Base-by-base conservation (phyloP, 2,888 invertebrate species). In the Ormyrus thymus region DNA sequence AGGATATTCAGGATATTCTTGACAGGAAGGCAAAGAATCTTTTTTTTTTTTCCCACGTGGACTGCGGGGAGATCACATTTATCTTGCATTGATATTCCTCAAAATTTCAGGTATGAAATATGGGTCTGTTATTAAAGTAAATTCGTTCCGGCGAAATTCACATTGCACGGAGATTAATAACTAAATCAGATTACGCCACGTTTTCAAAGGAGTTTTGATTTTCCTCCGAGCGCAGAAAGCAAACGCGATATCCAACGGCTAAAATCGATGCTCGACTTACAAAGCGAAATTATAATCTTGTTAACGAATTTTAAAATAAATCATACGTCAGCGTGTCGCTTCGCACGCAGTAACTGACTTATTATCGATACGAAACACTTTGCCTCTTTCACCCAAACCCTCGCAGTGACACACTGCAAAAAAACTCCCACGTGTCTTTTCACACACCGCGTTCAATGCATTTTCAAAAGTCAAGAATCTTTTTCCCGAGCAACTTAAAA, bases 21-120 rank as follows among this genome's bases (percentile, higher is more conserved):
- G 15, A n/a, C 10, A 56, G 15, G n/a, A 50, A 64, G 62, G 62
- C 70, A 76, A 76, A 69, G 50, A 56, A 70, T 62, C n/a, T 29
- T 29, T 70, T 62, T 15, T 62, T 15, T 70, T 62, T 68, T 78
- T 78, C 78, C 68, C 78, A 69, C 73, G 72, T 66, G 59, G 5
- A 65, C 58, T 43, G 1, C 45, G n/a, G 65, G 58, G 46, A 56
- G 29, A 64, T 9, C 13, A 2, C 62, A 69, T 69, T 69, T 55
- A 76, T 76, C 62, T 55, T 61, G 7, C 11, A 13, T 56, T 53
- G 58, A 56, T 51, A 11, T 58, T 69, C 29, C 50, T 74, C 74
- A 68, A 10, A 78, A 65, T 55, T 15, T n/a, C n/a, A 50, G 43
- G n/a, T 5, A 58, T 69, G 74, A 78, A 74, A 74, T 58, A 78